A percentile compares a stretch with the other conserved stretches of the same genome.
Conservation (phyloP, 2,888 invertebrate genomes). For the Dynastes hyllus region DNA sequence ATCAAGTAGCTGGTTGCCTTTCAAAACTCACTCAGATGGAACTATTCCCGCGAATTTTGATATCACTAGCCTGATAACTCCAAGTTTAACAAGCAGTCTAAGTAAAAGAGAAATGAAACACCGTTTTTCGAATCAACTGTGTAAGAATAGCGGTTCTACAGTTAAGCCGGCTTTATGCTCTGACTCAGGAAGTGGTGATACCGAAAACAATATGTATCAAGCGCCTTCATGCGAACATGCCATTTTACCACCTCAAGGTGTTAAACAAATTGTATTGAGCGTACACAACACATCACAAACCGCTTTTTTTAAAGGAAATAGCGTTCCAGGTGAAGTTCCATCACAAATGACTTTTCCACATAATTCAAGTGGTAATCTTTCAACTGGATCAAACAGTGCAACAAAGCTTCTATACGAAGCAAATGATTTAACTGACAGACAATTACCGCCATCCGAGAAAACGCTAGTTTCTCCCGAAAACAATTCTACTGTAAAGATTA, state of each 20-base stretch:
- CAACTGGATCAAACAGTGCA: not conserved
- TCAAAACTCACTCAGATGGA: not conserved
- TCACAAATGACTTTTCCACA: not conserved
- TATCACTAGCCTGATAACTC: not conserved
- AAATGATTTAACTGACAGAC: not conserved
- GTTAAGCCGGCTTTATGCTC: not conserved
- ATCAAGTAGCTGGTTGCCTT: not conserved
- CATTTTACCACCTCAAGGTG: not conserved
- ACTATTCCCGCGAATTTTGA: not conserved
- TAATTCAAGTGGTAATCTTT: not conserved
- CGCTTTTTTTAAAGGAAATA: not conserved
- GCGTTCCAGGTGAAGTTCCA: not conserved
- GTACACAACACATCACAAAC: not conserved
- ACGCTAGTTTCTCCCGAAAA: too few relatives aligned
- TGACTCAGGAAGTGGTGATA: constrained; percentile 27
- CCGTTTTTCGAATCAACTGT: not conserved
- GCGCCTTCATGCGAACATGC: not conserved
- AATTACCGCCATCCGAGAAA: not conserved
- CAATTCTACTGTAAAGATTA: not conserved
- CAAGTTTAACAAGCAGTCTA: not conserved
- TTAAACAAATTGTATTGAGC: not conserved
- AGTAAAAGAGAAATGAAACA: not conserved
- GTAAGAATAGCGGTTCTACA: not conserved
- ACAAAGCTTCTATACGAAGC: not conserved
- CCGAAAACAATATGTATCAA: not conserved